Evolutionary conservation across 2,888 invertebrate genomes (phyloP), one percentile per base, ranked within the genome.

Genomic region (Agonopterix arenella): DNA sequence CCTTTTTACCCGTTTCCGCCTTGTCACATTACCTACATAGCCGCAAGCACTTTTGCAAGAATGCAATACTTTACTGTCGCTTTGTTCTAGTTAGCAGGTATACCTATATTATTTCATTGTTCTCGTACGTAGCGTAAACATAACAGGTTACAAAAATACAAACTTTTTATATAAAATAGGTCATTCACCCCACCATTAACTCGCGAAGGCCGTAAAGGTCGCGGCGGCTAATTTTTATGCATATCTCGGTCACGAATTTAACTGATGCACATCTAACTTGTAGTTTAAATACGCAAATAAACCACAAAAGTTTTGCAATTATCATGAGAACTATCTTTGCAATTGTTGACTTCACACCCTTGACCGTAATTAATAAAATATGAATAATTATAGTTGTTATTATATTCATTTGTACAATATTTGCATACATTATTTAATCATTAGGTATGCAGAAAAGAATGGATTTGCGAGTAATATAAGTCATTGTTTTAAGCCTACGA

Each of bases 271-370:
- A 49, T 52, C 49, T 52, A 42, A 52, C 41, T 28, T n/a, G 40
- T 40, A 3, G 10, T 37, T 37, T 46, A 46, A 45, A 46, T 36
- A 47, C 49, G 52, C 52, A 44, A 52, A 46, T 45, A 42, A 51
- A 46, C 52, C 52, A 48, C 51, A 49, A 51, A 48, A 46, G 47
- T 49, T 49, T 49, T 47, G 52, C 52, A 52, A 52, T 52, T 47
- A 52, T 49, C 52, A 49, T 47, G 52, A 45, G 49, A 52, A 49
- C 45, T 49, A 52, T 45, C 52, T 47, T 48, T 44, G 52, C 47
- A 45, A 52, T 52, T 52, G 52, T 49, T 52, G 44, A 46, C 48
- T 37, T 13, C 16, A 36, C 47, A 41, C 36, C 49, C 52, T 52
- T 52, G 52, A 43, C 52, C 52, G 47, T 52, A 49, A 52, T 52